phyloP scores from a whole-genome alignment of 2,113 vertebrate genomes.

The Larimichthys crocea region DNA sequence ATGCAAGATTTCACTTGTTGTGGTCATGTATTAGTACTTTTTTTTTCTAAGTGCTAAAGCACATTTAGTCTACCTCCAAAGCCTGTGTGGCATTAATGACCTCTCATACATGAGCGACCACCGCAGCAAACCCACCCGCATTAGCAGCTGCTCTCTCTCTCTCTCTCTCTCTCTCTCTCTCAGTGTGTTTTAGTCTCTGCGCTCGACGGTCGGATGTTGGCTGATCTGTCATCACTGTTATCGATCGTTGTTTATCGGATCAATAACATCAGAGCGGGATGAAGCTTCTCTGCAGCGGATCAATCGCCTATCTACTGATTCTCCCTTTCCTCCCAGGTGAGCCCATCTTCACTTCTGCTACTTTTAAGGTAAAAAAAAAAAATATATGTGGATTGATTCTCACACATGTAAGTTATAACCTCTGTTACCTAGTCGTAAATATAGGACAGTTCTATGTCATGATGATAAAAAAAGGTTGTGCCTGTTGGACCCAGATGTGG shows the following conservation, averaged over 20 bases:
- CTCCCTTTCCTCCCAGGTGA: slow-evolving; percentile 66
- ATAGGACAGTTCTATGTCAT: no score
- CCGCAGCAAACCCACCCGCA: slow-evolving; percentile 25
- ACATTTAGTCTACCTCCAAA: not conserved
- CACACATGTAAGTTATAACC: not conserved
- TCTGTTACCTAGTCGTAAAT: no score
- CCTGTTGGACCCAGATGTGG: not conserved
- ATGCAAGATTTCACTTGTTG: no score
- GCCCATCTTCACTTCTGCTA: not conserved
- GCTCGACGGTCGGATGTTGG: not conserved
- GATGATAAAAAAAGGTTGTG: not conserved
- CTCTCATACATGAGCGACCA: slow-evolving; percentile 39
- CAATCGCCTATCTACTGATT: slow-evolving; percentile 11
- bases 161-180: slow-evolving; percentile 1
- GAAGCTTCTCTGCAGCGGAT: slow-evolving; percentile 49
- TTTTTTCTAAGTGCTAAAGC: no score
- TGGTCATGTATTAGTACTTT: no score
- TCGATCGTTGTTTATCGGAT: not conserved
- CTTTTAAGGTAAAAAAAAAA: not conserved
- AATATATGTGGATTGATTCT: not conserved
- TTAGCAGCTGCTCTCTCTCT: not conserved
- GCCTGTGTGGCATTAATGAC: slow-evolving; percentile 40
- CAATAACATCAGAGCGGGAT: slow-evolving; percentile 30
- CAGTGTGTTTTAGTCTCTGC: not conserved
- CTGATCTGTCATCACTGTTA: slow-evolving; percentile 1